Base-by-base conservation (phyloP, 2,888 invertebrate genomes). In the Hoplodrina ambigua region DNA sequence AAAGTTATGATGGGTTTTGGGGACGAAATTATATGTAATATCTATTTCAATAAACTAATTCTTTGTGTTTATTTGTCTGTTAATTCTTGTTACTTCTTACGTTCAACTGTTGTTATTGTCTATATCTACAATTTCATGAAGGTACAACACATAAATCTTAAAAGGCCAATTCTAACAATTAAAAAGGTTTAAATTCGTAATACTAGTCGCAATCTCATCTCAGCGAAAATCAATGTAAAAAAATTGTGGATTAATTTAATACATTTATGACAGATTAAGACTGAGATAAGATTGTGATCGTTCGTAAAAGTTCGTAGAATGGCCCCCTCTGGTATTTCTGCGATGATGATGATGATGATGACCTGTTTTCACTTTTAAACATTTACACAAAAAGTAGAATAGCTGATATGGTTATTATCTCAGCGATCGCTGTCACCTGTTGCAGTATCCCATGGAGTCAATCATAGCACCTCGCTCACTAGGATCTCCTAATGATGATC, bases 381-480 rank as follows among this genome's bases (percentile, higher is more conserved):
- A 56, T 74, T 55, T 15, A 15, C 54, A 62, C 41, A 62, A 69
- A 80, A 65, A 50, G n/a, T 63, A 25, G 49, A 73, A 57, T 49
- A 54, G 25, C 25, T 25, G 72, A 78, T 64, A 53, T 66, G 71
- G 61, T 44, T 70, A 76, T 75, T 70, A 80, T 81, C 76, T 81
- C 78, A 75, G 67, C 53, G 70, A 78, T 78, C 83, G 81, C 87
- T 91, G 91, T 91, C 92, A 93, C 91, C 91, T 92, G 91, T 92
- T 91, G 87, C 88, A 85, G 86, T 87, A 86, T 86, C 91, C 89
- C 90, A 88, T 89, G 83, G 90, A 90, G 87, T 90, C 92, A 92
- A 94, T 95, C 93, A 92, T 91, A 87, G 91, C 92, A 90, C 90
- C 89, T 91, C 85, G 75, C 87, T 82, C 79, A 81, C 79, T 61